phyloP scores from a whole-genome alignment of 92 coral and sea anemone genomes.

The Hydrozoanthus gracilis region DNA sequence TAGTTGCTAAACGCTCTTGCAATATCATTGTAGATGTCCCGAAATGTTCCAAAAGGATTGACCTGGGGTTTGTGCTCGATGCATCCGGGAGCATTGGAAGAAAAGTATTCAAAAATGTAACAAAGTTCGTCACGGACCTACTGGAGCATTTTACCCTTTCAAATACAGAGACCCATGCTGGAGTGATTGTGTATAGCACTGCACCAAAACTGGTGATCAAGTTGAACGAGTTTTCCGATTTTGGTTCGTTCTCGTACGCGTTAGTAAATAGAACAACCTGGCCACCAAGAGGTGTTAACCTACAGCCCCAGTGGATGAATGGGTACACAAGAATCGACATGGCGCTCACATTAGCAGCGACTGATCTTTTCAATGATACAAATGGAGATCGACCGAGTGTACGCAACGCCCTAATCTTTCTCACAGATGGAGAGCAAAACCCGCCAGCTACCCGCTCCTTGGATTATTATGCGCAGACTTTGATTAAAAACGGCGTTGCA shows the following conservation, averaged over 20 bases:
- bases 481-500: neutral
- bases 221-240: conserved; percentile 17
- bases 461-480: neutral
- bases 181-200: conserved; percentile 39
- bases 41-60: conserved; percentile 27
- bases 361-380: neutral
- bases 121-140: conserved; percentile 19
- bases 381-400: conserved; percentile 32
- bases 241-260: neutral
- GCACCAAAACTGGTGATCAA: conserved; percentile 24
- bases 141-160: conserved; percentile 21
- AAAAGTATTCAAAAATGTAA: neutral
- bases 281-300: neutral
- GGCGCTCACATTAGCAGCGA: conserved; percentile 12
- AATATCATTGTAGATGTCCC: neutral
- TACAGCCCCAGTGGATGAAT: neutral
- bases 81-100: conserved; percentile 28
- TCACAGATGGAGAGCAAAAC: conserved; percentile 34
- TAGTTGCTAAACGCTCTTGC: neutral
- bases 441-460: conserved; percentile 3
- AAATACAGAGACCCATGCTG: conserved; percentile 20
- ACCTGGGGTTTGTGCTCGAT: conserved; percentile 40
- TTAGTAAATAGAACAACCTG: conserved; percentile 12
- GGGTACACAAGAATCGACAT: conserved; percentile 17
- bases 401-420: conserved; percentile 17